These are phyloP conservation scores for Acanthisitta chloris DNA, from an alignment of 2,113 vertebrate species.

Conservation along the genomic window DNA sequence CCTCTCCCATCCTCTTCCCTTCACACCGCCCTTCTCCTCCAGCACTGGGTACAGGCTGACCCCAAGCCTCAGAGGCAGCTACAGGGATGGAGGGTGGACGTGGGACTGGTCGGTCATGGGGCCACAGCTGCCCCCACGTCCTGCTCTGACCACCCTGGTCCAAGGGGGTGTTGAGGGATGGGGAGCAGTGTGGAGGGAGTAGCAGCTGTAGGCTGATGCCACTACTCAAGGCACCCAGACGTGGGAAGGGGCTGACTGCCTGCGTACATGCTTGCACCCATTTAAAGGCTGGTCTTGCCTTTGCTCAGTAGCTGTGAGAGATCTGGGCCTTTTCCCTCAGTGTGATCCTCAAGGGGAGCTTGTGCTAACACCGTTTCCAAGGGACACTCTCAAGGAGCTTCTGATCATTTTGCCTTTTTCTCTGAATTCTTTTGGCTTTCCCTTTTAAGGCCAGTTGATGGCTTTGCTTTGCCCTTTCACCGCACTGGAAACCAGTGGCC, in stretches of 20 bases:
- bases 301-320: background rate
- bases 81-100: background rate
- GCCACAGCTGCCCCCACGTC: background rate
- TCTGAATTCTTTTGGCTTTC: background rate
- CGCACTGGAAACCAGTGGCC: background rate
- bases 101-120: background rate
- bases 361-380: background rate
- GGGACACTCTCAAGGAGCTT: background rate
- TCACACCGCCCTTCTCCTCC: background rate
- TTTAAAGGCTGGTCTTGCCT: background rate
- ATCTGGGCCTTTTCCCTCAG: background rate
- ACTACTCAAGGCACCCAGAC: background rate
- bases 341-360: background rate
- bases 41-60: background rate
- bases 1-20: background rate
- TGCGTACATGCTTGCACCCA: accelerated
- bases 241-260: background rate
- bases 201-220: background rate
- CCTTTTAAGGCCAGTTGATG: background rate
- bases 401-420: slow-evolving; percentile 4
- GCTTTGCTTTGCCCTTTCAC: background rate
- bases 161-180: accelerated
- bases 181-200: background rate
- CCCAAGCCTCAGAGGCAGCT: accelerated
- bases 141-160: background rate